Evolutionary conservation across 2,113 vertebrate species (phyloP), one percentile per base, ranked within the genome.

Genomic region (Mystacornis crossleyi): DNA sequence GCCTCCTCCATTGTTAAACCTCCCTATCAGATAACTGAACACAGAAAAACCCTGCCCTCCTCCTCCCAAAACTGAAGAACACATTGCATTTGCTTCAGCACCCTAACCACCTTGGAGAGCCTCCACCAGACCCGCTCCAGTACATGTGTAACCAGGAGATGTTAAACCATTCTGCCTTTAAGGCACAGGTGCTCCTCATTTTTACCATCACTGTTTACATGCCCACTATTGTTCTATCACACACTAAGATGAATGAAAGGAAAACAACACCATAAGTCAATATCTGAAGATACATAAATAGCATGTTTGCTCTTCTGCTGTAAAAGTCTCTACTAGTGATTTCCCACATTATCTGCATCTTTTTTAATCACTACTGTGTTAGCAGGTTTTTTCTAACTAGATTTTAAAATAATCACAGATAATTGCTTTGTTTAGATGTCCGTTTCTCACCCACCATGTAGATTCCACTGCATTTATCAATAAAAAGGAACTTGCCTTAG

Each of bases 81-180:
- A 8, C 17, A 12, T 0, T 51, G 43, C 23, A 34, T 25, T 34
- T 67, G 29, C 23, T 79, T 54, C 51, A 75, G 43, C 48, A 31
- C 33, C 34, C 40, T 9, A 34, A 51, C 19, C 18, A 33, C 28
- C 40, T 6, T 21, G 36, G 29, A 77, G 58, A 72, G 20, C 4
- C 51, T 45, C 20, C 51, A 40, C 3, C 15, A 33, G n/a, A 78
- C 6, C 47, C 47, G 24, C 33, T 45, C 43, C 20, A 60, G 19
- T 14, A 28, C 0, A 0, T 2, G 2, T 23, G 2, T 3, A 82
- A 34, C 50, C 28, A 21, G 7, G 15, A 38, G 7, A 6, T 23
- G 10, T 29, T n/a, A 58, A 91, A 84, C 26, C 18, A 45, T 33
- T 62, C 50, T 55, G 51, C 36, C 89, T 65, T 81, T 43, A 72